A percentile compares a stretch with the other conserved stretches of the same genome.
These are phyloP conservation scores for Ctenodactylus gundi DNA, from an alignment of 2,113 vertebrate species.

Conservation along the genomic window DNA sequence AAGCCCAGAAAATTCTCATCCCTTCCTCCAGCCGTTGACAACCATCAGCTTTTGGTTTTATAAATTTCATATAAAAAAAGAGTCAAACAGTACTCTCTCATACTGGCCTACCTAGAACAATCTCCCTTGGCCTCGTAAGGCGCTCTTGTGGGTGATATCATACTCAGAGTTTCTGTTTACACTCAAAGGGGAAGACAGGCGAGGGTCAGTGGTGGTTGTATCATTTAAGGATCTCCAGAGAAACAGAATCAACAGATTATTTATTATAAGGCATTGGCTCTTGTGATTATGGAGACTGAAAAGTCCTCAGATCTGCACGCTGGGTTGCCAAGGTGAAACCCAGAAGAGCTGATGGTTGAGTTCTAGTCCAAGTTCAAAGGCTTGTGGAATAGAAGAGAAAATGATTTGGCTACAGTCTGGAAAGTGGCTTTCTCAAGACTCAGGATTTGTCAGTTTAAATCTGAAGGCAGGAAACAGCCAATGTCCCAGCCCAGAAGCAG, in stretches of 20 bases:
- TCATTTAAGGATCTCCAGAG: background rate
- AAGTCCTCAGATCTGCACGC: too few relatives aligned
- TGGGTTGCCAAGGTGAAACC: too few relatives aligned
- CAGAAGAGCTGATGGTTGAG: background rate
- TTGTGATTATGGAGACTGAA: background rate
- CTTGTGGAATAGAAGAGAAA: background rate
- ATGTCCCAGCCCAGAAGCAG: background rate
- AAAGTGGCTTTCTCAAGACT: background rate
- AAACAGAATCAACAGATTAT: too few relatives aligned
- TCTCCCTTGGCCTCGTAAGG: background rate
- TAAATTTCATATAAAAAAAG: too few relatives aligned
- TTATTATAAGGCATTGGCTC: background rate
- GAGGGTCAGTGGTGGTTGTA: background rate
- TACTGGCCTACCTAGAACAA: background rate
- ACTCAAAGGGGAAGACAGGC: background rate
- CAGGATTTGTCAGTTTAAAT: background rate
- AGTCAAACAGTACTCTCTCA: too few relatives aligned
- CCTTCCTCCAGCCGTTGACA: too few relatives aligned
- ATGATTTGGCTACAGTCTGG: background rate
- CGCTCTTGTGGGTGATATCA: too few relatives aligned
- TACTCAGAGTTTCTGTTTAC: background rate
- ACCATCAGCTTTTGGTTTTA: too few relatives aligned
- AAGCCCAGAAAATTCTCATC: background rate
- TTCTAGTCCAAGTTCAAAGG: background rate
- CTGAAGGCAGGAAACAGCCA: background rate